phyloP scores from a whole-genome alignment of 2,888 invertebrate species.

The Mythimna pallens region DNA sequence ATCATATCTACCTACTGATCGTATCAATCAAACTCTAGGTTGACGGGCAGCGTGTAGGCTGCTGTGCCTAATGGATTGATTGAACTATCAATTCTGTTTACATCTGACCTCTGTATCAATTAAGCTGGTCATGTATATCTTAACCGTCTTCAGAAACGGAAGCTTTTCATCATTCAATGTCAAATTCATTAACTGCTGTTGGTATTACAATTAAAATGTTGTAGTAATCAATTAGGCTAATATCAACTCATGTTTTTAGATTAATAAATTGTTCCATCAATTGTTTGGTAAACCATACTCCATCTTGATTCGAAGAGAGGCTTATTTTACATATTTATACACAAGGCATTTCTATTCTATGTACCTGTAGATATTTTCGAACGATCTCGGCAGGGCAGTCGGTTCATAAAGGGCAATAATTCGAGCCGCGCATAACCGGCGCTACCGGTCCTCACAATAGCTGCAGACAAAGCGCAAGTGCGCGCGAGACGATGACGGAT shows the following conservation, averaged over 20 bases:
- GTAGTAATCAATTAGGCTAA: conserved; percentile 43
- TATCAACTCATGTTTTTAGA: conserved; percentile 16
- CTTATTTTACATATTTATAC: conserved; percentile 7
- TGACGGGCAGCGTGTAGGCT: conserved; percentile 62
- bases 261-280: conserved; percentile 20
- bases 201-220: conserved; percentile 36
- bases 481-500: conserved; percentile 81
- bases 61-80: conserved; percentile 63
- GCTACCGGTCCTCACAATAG: conserved; percentile 84
- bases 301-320: not conserved
- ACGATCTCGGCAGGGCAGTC: conserved; percentile 59
- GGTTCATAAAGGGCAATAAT: conserved; percentile 81
- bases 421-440: conserved; percentile 79
- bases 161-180: conserved; percentile 62
- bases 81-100: conserved; percentile 64
- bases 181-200: conserved; percentile 45
- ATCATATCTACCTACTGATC: conserved; percentile 35
- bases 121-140: conserved; percentile 63
- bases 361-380: conserved; percentile 59
- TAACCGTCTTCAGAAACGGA: conserved; percentile 54
- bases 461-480: conserved; percentile 74
- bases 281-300: conserved; percentile 6
- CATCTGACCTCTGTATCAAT: conserved; percentile 64
- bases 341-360: conserved; percentile 32
- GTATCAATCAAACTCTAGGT: conserved; percentile 62